Conservation (phyloP, 2,888 invertebrate genomes). For the Drosophila ezoana region DNA sequence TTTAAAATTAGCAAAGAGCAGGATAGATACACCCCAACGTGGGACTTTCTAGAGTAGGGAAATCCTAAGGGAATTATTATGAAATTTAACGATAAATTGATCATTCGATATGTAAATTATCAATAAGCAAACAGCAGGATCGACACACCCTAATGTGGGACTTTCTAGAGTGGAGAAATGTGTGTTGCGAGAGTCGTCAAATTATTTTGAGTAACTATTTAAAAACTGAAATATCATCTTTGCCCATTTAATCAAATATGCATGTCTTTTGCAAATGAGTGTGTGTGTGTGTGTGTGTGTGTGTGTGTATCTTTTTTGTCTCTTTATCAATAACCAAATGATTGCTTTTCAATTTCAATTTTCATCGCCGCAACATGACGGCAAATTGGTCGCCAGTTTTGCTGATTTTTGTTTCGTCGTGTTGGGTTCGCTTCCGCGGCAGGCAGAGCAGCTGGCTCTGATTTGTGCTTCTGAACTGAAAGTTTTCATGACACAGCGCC, state of each 20-base stretch:
- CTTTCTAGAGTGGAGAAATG: constrained; percentile 7
- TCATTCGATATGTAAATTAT: too few species aligned
- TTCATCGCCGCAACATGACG: constrained; percentile 58
- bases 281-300: neutral
- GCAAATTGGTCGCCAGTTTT: constrained; percentile 46
- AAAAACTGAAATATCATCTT: constrained; percentile 40
- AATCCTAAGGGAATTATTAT: too few species aligned
- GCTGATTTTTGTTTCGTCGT: constrained; percentile 19
- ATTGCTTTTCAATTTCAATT: constrained; percentile 61
- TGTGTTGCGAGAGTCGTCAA: constrained; percentile 5
- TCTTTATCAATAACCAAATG: constrained; percentile 67
- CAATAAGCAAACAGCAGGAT: too few species aligned
- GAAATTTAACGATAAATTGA: too few species aligned
- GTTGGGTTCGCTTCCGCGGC: constrained; percentile 58
- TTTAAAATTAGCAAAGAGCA: too few species aligned
- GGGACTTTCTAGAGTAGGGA: too few species aligned
- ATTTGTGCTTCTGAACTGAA: constrained; percentile 61
- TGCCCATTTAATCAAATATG: constrained; percentile 33
- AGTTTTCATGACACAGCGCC: constrained; percentile 55
- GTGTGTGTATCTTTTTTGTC: neutral
- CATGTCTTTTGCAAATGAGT: constrained; percentile 19
- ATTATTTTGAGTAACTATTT: constrained; percentile 8
- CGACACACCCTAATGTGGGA: neutral
- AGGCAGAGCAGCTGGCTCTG: constrained; percentile 29
- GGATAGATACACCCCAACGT: too few species aligned